Percentiles rank a stretch among this genome's conserved stretches.
Evolutionary conservation across 2,797 vertebrate species (phyloP).

Genomic region (Squalus acanthias): DNA sequence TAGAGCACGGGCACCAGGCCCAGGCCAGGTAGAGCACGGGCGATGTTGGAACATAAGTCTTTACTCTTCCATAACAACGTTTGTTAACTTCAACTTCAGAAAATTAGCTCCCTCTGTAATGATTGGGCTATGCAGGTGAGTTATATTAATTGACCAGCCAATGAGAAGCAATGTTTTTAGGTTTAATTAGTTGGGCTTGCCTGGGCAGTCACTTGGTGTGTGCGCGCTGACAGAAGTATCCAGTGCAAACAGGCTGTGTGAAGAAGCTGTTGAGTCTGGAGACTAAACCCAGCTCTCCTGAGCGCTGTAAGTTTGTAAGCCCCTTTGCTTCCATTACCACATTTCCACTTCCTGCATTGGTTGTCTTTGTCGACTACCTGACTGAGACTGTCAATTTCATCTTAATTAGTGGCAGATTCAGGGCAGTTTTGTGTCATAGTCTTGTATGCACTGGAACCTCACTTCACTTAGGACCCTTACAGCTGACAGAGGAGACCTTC

Average conservation of each 20-base stretch:
- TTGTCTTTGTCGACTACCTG: background rate
- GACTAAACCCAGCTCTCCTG: background rate
- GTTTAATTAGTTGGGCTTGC: background rate
- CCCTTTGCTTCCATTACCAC: background rate
- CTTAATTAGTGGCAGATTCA: background rate
- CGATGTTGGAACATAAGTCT: background rate
- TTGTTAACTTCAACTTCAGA: background rate
- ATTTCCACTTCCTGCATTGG: slow-evolving; percentile 3
- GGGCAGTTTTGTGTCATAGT: background rate
- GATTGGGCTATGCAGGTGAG: background rate
- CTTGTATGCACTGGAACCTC: slow-evolving; percentile 6
- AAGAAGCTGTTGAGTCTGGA: background rate
- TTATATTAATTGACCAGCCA: background rate
- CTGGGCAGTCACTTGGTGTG: background rate
- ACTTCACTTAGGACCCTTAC: background rate
- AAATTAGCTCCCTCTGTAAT: background rate
- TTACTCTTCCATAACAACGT: background rate
- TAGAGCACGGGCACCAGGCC: too few species aligned
- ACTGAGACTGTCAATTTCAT: slow-evolving; percentile 6
- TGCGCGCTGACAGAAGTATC: too few species aligned
- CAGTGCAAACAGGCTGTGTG: too few species aligned
- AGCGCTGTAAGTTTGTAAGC: background rate
- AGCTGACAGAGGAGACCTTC: slow-evolving; percentile 26
- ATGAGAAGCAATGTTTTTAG: background rate
- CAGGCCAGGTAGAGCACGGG: too few species aligned